Base-by-base conservation (phyloP, 2,797 vertebrate species). In the Eptatretus atami region DNA sequence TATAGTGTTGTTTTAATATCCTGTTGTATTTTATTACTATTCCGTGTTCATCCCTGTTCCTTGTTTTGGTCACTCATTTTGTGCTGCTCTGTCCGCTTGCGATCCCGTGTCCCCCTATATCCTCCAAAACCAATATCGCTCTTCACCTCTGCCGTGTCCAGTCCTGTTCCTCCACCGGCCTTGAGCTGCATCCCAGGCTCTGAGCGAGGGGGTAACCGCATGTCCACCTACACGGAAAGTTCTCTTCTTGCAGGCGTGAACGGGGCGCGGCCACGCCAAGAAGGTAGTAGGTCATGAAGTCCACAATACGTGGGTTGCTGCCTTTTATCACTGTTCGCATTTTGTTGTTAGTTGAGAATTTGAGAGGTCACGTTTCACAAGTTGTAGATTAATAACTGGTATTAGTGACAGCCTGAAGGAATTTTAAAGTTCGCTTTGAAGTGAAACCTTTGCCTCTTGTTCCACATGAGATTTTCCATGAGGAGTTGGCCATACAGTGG, bases 401-500 rank as follows among this genome's bases (percentile, higher is more conserved):
- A 44, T 44, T 44, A 8, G 31, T 44, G 31, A 44, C 31, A 44
- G 31, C 31, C 31, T 44, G 31, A 44, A 44, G 31, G 31, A 44
- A 44, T 4, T 44, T 44, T 44, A 44, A 44, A 44, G 31, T 44
- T 44, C 6, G 31, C 31, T 44, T 4, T 44, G 31, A 44, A 44
- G 31, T 44, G 31, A 44, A 44, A 44, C 31, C 31, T 44, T 44
- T 44, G 31, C 31, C 31, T 44, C 31, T 44, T 44, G 31, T 44
- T 44, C 31, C 31, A 44, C 31, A 44, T 67, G 10, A 90, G 85
- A 70, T 90, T 66, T 77, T 90, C 52, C 84, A 90, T 1, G 85
- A 90, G 73, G 85, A 90, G 69, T 71, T 88, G 73, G 82, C 79
- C 0, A 71, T 90, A 53, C 85, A 90, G 76, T 88, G 84, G 85